A percentile compares a stretch with the other conserved stretches of the same genome.
Conservation (phyloP, 1,140 invertebrate species). For the Sycophaga agraensis region DNA sequence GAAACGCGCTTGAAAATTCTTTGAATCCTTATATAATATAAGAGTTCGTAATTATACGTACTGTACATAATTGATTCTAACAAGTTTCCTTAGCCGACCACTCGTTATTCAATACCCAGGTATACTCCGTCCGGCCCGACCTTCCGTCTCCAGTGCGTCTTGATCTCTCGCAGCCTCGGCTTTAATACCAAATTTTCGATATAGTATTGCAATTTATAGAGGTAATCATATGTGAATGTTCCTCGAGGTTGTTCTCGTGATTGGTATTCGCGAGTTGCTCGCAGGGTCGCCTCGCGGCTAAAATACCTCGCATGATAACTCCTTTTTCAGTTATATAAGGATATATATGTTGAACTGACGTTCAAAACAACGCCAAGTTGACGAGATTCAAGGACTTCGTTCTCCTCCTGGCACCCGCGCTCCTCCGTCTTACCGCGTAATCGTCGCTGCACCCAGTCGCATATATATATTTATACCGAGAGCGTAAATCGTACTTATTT, state of each 20-base stretch:
- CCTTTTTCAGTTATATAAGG: neutral
- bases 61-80: conserved; percentile 26
- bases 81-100: conserved; percentile 9
- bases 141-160: neutral
- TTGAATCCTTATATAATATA: conserved; percentile 14
- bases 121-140: neutral
- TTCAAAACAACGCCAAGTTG: too few relatives aligned
- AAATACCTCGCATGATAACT: neutral
- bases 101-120: neutral
- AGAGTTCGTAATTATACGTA: conserved; percentile 15
- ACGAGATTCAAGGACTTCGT: too few relatives aligned
- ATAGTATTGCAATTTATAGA: neutral
- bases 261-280: neutral
- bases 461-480: too few relatives aligned
- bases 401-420: too few relatives aligned
- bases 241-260: neutral
- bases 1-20: conserved; percentile 17
- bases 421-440: too few relatives aligned
- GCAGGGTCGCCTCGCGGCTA: neutral
- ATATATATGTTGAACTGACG: too few relatives aligned
- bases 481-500: too few relatives aligned
- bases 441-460: too few relatives aligned
- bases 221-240: neutral
- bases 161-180: neutral
- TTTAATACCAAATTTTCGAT: neutral